A percentile compares a stretch with the other conserved stretches of the same genome.
Conservation (phyloP, 2,888 invertebrate genomes). For the Cerceris ruficornis region DNA sequence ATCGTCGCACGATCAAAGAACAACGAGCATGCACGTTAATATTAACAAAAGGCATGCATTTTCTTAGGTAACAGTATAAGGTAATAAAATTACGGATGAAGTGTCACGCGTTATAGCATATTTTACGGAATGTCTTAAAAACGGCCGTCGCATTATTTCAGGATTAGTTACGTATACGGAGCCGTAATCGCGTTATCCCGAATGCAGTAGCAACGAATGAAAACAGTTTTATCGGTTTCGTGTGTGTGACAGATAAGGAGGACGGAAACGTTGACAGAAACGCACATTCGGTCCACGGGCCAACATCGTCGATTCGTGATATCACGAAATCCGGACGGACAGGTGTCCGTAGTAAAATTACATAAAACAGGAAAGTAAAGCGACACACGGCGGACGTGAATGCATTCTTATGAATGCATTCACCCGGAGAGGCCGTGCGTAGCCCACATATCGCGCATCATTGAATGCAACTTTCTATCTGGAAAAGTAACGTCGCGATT, state of each 20-base stretch:
- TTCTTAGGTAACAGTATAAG: constrained; percentile 17
- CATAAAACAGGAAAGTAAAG: constrained; percentile 60
- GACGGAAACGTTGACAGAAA: constrained; percentile 44
- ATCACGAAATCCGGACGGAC: constrained; percentile 40
- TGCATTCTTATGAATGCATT: constrained; percentile 72
- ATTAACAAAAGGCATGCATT: constrained; percentile 8
- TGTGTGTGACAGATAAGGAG: constrained; percentile 45
- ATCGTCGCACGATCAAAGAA: not conserved
- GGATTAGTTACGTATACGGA: constrained; percentile 8
- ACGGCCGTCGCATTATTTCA: constrained; percentile 2
- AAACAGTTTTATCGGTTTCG: constrained; percentile 25
- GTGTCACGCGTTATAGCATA: constrained; percentile 38
- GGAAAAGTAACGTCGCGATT: constrained; percentile 42
- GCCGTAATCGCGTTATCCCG: constrained; percentile 37
- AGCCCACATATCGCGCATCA: constrained; percentile 69
- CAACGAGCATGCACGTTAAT: not conserved
- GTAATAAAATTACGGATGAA: constrained; percentile 22
- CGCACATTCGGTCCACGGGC: constrained; percentile 2
- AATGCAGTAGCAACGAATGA: constrained; percentile 5
- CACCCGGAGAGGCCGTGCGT: constrained; percentile 61
- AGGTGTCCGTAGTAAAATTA: constrained; percentile 66
- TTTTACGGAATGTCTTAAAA: constrained; percentile 20
- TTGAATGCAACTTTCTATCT: constrained; percentile 71
- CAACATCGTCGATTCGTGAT: constrained; percentile 14
- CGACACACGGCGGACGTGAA: constrained; percentile 57